Evolutionary conservation across 2,888 invertebrate genomes (phyloP).

Genomic region (Neria commutata): DNA sequence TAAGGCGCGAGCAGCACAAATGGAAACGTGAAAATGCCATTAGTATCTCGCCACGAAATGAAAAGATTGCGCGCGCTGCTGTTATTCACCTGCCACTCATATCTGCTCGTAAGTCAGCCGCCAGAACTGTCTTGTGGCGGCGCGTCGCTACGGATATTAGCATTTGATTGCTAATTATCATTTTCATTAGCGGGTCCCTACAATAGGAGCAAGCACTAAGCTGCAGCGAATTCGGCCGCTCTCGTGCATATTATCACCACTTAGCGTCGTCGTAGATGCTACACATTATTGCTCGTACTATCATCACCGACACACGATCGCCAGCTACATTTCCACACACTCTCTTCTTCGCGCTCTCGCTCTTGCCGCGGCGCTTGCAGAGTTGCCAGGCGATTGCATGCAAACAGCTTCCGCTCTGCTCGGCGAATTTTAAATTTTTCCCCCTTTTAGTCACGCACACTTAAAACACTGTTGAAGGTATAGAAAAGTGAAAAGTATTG

Average conservation of each 20-base stretch:
- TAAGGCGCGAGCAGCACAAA: no score
- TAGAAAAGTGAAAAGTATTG: no score
- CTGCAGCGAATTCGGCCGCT: background rate
- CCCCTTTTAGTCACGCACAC: background rate
- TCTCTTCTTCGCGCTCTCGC: background rate
- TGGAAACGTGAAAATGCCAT: no score
- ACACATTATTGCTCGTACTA: background rate
- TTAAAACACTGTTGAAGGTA: no score
- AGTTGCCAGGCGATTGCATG: background rate
- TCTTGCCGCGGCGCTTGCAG: background rate
- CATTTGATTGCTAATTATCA: constrained; percentile 38
- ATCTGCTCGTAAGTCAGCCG: no score
- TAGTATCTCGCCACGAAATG: no score
- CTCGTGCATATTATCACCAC: constrained; percentile 1
- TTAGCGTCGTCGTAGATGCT: constrained; percentile 7
- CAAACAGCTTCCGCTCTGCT: background rate
- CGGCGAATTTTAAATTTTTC: background rate
- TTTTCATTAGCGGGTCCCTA: no score
- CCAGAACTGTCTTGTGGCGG: no score
- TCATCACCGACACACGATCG: background rate
- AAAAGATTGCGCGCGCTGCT: no score
- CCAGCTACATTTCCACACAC: background rate
- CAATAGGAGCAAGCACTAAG: no score
- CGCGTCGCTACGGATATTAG: no score
- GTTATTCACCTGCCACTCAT: no score